Percentiles rank a stretch among this genome's conserved stretches.
These are phyloP conservation scores for Centrocercus urophasianus DNA, from an alignment of 2,113 vertebrate genomes.

Conservation along the genomic window DNA sequence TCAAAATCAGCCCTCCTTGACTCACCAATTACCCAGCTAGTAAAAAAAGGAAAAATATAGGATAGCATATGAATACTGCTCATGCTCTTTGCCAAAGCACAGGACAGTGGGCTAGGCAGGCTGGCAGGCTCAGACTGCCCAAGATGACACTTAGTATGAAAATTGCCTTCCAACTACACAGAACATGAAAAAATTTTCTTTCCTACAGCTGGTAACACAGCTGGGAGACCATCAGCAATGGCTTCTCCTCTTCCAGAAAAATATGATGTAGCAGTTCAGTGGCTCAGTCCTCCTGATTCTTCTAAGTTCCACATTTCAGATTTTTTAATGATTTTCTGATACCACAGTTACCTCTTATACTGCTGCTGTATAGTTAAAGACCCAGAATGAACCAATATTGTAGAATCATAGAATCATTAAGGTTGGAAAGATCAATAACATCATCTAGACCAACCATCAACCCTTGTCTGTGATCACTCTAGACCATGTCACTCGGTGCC, in stretches of 20 bases:
- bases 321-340: not conserved
- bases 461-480: too few relatives aligned
- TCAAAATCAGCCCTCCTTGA: slow-evolving; percentile 5
- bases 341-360: not conserved
- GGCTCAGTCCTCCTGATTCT: not conserved
- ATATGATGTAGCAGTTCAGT: not conserved
- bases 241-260: not conserved
- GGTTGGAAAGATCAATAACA: too few relatives aligned
- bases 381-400: not conserved
- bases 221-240: not conserved
- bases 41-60: not conserved
- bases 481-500: too few relatives aligned
- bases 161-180: not conserved
- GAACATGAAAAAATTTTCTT: not conserved
- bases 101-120: not conserved
- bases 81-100: not conserved
- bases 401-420: too few relatives aligned
- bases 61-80: not conserved
- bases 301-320: not conserved
- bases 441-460: too few relatives aligned
- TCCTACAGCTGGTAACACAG: not conserved
- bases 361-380: not conserved
- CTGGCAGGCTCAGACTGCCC: not conserved
- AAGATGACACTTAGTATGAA: not conserved
- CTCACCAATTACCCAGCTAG: slow-evolving; percentile 1